phyloP scores from a whole-genome alignment of 2,888 invertebrate species.

The Branchinecta sandiegonensis region DNA sequence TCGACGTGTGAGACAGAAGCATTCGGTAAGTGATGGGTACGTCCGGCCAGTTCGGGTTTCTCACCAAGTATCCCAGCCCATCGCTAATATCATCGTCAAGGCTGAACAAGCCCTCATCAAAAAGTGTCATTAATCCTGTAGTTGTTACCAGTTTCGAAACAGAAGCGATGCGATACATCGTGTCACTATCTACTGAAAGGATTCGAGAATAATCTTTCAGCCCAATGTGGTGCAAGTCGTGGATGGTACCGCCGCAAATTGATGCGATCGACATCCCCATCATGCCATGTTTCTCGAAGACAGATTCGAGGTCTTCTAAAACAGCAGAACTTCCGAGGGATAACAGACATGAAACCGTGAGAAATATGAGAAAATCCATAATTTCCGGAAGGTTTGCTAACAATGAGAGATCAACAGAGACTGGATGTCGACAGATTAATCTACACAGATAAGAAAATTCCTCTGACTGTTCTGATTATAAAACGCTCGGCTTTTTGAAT shows the following conservation, averaged over 20 bases:
- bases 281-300: slow-evolving; percentile 5
- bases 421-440: too few species aligned
- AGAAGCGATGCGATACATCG: slow-evolving; percentile 3
- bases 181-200: neutral
- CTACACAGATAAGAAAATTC: too few species aligned
- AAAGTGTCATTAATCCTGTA: slow-evolving; percentile 5
- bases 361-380: too few species aligned
- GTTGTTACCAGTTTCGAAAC: slow-evolving; percentile 1
- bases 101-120: neutral
- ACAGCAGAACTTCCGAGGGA: neutral
- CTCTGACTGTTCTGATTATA: too few species aligned
- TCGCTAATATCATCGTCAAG: neutral
- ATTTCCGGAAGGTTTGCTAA: too few species aligned
- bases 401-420: too few species aligned
- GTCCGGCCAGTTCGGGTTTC: neutral
- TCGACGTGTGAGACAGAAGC: neutral
- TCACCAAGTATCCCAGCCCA: neutral
- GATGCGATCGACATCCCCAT: neutral
- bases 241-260: neutral
- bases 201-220: neutral
- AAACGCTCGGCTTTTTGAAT: too few species aligned
- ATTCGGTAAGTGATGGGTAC: neutral
- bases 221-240: neutral
- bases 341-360: too few species aligned
- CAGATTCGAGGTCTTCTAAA: slow-evolving; percentile 9